Evolutionary conservation across 2,888 invertebrate genomes (phyloP).

Genomic region (Gasteruption jaculator): DNA sequence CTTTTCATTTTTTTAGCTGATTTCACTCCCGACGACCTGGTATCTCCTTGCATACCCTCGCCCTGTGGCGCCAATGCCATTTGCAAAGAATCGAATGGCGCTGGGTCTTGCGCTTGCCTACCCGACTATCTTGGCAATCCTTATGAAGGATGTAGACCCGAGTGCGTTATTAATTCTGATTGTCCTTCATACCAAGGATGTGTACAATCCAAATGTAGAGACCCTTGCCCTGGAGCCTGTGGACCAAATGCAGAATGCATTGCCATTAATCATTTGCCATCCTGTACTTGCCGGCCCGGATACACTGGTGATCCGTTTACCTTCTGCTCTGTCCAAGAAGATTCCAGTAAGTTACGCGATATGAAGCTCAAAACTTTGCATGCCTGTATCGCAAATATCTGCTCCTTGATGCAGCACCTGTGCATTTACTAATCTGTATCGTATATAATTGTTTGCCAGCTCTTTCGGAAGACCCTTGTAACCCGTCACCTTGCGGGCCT

Average conservation of each 20-base stretch:
- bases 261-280: slow-evolving; percentile 70
- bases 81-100: slow-evolving; percentile 59
- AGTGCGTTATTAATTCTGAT: slow-evolving; percentile 65
- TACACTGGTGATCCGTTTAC: slow-evolving; percentile 72
- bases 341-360: too few relatives aligned
- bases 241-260: slow-evolving; percentile 70
- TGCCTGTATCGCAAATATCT: too few relatives aligned
- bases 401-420: too few relatives aligned
- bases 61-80: slow-evolving; percentile 58
- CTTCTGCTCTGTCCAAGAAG: too few relatives aligned
- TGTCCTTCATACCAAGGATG: slow-evolving; percentile 65
- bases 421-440: too few relatives aligned
- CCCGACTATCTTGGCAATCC: slow-evolving; percentile 66
- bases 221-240: slow-evolving; percentile 76
- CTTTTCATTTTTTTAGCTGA: slow-evolving; percentile 1
- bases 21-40: slow-evolving; percentile 11
- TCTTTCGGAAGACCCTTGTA: slow-evolving; percentile 59
- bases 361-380: too few relatives aligned
- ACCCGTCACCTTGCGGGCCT: slow-evolving; percentile 59
- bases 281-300: slow-evolving; percentile 64
- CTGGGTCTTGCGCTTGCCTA: slow-evolving; percentile 62
- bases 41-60: slow-evolving; percentile 64
- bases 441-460: slow-evolving; percentile 45
- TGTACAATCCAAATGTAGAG: slow-evolving; percentile 67
- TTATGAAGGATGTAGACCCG: slow-evolving; percentile 68